phyloP scores from a whole-genome alignment of 2,113 vertebrate species.

The Strix aluco region DNA sequence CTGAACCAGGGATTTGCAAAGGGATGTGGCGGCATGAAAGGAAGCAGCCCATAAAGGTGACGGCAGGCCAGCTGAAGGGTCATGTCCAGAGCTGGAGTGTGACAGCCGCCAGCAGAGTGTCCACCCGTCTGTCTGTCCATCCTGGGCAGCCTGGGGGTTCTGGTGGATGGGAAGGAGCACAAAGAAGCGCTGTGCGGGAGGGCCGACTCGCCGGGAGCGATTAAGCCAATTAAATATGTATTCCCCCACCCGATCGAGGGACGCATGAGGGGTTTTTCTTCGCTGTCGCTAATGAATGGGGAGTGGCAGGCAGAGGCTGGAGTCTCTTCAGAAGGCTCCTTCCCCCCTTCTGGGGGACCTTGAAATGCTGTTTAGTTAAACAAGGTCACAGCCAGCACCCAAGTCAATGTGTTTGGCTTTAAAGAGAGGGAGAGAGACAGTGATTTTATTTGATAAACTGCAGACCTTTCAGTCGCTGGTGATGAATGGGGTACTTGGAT shows the following conservation, averaged over 20 bases:
- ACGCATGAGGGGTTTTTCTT: neutral
- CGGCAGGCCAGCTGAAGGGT: neutral
- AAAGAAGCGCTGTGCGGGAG: neutral
- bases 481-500: slow-evolving; percentile 44
- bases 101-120: neutral
- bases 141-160: neutral
- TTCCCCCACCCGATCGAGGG: neutral
- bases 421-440: slow-evolving; percentile 9
- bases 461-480: neutral
- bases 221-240: slow-evolving; percentile 46
- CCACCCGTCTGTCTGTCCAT: neutral
- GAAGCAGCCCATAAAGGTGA: neutral
- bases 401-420: neutral
- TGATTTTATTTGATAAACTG: slow-evolving; percentile 53
- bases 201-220: neutral
- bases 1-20: neutral
- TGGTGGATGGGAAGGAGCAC: neutral
- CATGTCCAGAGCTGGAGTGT: neutral
- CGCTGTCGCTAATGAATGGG: neutral
- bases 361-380: slow-evolving; percentile 37
- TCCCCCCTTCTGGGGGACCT: neutral
- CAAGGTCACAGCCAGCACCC: slow-evolving; percentile 35
- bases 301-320: neutral
- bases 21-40: neutral
- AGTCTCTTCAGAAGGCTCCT: neutral